Evolutionary conservation across 2,113 vertebrate genomes (phyloP).

Genomic region (Urocitellus parryii): DNA sequence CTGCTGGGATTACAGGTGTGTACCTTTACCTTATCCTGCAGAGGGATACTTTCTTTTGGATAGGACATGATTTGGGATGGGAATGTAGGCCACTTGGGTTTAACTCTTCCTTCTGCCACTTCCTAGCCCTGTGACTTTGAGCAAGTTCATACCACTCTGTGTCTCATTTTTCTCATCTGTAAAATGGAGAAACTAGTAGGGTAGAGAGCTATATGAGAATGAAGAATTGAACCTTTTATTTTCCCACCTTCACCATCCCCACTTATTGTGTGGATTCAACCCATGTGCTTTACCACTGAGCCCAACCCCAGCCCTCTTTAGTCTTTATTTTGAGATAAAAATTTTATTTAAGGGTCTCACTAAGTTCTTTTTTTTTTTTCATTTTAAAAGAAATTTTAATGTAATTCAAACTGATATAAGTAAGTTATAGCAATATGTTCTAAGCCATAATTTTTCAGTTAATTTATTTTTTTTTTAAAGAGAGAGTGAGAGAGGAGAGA

Average conservation of each 20-base stretch:
- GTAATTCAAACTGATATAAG: background rate
- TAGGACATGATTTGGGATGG: background rate
- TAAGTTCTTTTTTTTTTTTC: no score
- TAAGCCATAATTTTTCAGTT: background rate
- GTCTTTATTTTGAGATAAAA: no score
- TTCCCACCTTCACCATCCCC: no score
- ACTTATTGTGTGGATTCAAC: no score
- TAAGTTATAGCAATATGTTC: background rate
- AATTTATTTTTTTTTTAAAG: no score
- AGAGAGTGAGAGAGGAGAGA: no score
- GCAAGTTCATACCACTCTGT: background rate
- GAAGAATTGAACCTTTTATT: background rate
- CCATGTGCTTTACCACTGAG: no score
- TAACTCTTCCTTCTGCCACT: background rate
- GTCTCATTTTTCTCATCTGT: background rate
- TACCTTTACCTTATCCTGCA: background rate
- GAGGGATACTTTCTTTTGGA: background rate
- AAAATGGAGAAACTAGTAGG: background rate
- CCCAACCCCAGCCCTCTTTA: no score
- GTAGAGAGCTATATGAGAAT: background rate
- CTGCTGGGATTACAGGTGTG: background rate
- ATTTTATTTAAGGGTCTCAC: no score
- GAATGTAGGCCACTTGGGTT: background rate
- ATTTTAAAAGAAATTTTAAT: background rate
- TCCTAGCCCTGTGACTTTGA: background rate